A percentile compares a stretch with the other conserved stretches of the same genome.
phyloP scores from a whole-genome alignment of 2,888 invertebrate genomes.

The Acleris emargana region DNA sequence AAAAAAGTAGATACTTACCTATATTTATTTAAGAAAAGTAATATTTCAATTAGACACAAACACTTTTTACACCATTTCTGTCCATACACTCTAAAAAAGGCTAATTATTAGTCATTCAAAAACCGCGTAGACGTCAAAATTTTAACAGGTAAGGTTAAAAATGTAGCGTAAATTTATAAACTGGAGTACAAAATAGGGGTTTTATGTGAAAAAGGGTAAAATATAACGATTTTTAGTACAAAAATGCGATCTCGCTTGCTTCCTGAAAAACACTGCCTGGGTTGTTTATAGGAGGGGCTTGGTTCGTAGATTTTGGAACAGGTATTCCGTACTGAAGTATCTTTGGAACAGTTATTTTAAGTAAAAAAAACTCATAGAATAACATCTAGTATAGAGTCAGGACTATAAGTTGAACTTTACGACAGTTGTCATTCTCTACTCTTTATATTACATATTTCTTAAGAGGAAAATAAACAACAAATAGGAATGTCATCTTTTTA shows the following conservation, averaged over 20 bases:
- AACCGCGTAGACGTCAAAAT: constrained; percentile 40
- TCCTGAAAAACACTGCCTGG: constrained; percentile 45
- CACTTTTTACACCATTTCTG: constrained; percentile 3
- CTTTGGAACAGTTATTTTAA: constrained; percentile 5
- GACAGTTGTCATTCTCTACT: too few species aligned
- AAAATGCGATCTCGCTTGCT: constrained; percentile 46
- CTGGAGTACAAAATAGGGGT: constrained; percentile 50
- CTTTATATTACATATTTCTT: too few species aligned
- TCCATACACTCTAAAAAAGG: constrained; percentile 23
- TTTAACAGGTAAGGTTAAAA: constrained; percentile 48
- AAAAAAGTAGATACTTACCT: too few species aligned
- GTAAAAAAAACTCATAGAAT: not conserved
- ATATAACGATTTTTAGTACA: constrained; percentile 46
- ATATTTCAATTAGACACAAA: not conserved
- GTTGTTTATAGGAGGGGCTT: constrained; percentile 46
- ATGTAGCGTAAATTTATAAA: constrained; percentile 49
- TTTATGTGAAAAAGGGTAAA: constrained; percentile 47
- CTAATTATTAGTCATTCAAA: constrained; percentile 29
- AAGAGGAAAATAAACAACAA: too few species aligned
- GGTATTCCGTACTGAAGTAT: constrained; percentile 1
- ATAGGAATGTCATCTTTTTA: too few species aligned
- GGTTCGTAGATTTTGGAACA: constrained; percentile 19
- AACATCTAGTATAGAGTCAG: not conserved
- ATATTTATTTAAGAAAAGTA: too few species aligned
- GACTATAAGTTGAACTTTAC: not conserved